Conservation (phyloP, 2,797 vertebrate species). For the Salmo trutta region DNA sequence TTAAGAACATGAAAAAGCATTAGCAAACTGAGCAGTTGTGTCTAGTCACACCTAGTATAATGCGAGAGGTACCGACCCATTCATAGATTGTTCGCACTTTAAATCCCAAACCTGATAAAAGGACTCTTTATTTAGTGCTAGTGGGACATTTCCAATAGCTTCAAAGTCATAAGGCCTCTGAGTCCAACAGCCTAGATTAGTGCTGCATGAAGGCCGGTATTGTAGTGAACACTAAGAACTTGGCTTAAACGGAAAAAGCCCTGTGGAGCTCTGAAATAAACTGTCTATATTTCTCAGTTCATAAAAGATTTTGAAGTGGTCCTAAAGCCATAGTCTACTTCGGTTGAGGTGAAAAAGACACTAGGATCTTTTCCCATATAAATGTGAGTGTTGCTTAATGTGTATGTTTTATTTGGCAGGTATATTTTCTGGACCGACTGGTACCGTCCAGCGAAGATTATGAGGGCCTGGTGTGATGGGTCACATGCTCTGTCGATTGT, state of each 20-base stretch:
- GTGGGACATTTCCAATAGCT: constrained; percentile 64
- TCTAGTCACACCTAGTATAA: constrained; percentile 50
- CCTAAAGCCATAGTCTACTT: neutral
- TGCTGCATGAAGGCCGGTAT: constrained; percentile 70
- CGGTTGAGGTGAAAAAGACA: neutral
- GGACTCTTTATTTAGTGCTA: constrained; percentile 61
- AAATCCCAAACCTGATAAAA: constrained; percentile 54
- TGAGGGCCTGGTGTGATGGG: constrained; percentile 96
- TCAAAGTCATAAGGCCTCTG: constrained; percentile 71
- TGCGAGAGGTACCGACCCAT: constrained; percentile 43
- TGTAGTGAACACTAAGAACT: constrained; percentile 65
- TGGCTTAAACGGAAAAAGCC: constrained; percentile 59
- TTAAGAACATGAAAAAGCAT: constrained; percentile 43
- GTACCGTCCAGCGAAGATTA: constrained; percentile 95
- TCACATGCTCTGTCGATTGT: constrained; percentile 89
- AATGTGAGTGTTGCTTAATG: neutral
- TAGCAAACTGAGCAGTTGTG: constrained; percentile 40
- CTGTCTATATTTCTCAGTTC: neutral
- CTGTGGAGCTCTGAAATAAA: constrained; percentile 22
- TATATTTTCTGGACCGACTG: constrained; percentile 98
- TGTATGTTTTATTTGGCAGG: constrained; percentile 65
- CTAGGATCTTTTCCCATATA: neutral
- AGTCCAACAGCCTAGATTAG: constrained; percentile 73
- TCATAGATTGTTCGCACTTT: constrained; percentile 55
- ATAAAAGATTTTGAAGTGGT: neutral